A percentile compares a stretch with the other conserved stretches of the same genome.
Evolutionary conservation across 2,888 invertebrate genomes (phyloP).

Genomic region (Parochlus steinenii): DNA sequence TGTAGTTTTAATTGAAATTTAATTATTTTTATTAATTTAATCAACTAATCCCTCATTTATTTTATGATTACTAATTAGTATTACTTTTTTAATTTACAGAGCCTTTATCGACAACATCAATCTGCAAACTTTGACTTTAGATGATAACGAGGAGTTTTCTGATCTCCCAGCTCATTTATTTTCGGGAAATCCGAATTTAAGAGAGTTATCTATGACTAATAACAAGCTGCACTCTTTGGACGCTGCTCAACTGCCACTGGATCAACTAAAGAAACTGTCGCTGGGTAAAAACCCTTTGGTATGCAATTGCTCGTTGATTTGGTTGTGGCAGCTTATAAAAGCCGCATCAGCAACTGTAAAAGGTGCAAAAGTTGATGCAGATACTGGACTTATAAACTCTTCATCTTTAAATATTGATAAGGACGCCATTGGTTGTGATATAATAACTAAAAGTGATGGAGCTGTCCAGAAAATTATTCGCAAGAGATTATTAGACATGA

Average conservation of each 20-base stretch:
- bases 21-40: too few relatives aligned
- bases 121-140: conserved; percentile 58
- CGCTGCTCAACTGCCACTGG: conserved; percentile 67
- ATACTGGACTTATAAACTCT: too few relatives aligned
- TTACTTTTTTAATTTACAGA: too few relatives aligned
- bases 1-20: too few relatives aligned
- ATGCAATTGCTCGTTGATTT: conserved; percentile 74
- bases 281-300: conserved; percentile 69
- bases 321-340: conserved; percentile 47
- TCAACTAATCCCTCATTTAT: too few relatives aligned
- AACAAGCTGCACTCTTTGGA: conserved; percentile 60
- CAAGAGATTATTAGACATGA: conserved; percentile 24
- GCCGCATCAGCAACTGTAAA: conserved; percentile 8
- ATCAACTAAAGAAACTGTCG: conserved; percentile 54
- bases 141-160: conserved; percentile 55
- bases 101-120: conserved; percentile 76
- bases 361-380: too few relatives aligned
- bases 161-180: conserved; percentile 68
- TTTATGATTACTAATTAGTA: too few relatives aligned
- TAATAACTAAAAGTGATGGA: conserved; percentile 19
- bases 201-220: conserved; percentile 56
- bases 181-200: conserved; percentile 64
- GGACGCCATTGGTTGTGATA: conserved; percentile 28
- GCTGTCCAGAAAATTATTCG: conserved; percentile 22
- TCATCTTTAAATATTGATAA: conserved; percentile 25